Conservation (phyloP, 2,797 vertebrate genomes). For the Anguilla pacifica region DNA sequence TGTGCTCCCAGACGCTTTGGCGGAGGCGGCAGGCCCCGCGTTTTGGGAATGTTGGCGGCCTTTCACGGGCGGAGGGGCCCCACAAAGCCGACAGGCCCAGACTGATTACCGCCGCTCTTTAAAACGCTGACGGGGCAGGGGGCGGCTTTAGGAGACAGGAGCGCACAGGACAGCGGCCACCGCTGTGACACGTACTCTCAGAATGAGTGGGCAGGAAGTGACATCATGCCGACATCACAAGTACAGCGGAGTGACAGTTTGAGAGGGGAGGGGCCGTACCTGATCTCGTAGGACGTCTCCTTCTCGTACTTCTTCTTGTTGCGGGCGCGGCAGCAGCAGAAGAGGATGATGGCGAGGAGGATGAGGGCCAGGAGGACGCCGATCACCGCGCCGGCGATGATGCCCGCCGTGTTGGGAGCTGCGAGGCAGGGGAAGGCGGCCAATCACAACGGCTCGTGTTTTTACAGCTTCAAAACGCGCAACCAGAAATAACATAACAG, state of each 20-base stretch:
- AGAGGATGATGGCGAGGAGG: conserved; percentile 80
- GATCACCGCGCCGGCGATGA: conserved; percentile 83
- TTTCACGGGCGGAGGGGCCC: conserved; percentile 58
- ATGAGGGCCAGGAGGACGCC: conserved; percentile 79
- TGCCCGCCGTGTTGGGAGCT: conserved; percentile 86
- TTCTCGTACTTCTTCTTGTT: conserved; percentile 95
- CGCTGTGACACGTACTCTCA: conserved; percentile 31
- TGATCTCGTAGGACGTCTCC: conserved; percentile 95
- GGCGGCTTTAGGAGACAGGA: conserved; percentile 36
- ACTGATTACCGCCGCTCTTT: conserved; percentile 76
- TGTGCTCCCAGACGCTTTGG: conserved; percentile 59
- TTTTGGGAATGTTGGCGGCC: conserved; percentile 34
- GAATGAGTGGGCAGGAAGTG: background rate
- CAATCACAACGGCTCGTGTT: background rate
- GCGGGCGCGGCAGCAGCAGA: conserved; percentile 85
- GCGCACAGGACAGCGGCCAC: conserved; percentile 6
- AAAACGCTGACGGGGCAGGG: conserved; percentile 66
- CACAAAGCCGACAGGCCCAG: conserved; percentile 73
- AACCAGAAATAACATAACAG: no score
- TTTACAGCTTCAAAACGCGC: background rate
- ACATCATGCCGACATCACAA: background rate
- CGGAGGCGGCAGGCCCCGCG: background rate
- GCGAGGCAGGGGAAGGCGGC: conserved; percentile 33
- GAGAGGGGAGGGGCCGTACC: conserved; percentile 66
- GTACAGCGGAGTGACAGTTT: background rate